Conservation (phyloP, 2,888 invertebrate genomes). For the Eurois occulta region DNA sequence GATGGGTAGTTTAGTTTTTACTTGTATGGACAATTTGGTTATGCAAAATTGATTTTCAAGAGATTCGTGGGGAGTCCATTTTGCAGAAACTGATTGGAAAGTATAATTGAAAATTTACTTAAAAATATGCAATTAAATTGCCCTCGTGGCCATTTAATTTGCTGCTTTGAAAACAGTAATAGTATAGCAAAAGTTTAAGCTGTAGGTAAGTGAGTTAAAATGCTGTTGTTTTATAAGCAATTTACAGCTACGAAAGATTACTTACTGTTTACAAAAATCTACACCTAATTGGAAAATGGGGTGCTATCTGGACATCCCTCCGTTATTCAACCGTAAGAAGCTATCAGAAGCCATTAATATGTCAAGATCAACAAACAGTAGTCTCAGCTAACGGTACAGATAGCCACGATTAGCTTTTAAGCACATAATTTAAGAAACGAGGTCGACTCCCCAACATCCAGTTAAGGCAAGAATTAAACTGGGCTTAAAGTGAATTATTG, state of each 20-base stretch:
- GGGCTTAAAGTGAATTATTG: slow-evolving; percentile 68
- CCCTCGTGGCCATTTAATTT: neutral
- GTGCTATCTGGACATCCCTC: neutral
- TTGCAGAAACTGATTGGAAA: slow-evolving; percentile 4
- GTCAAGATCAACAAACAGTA: slow-evolving; percentile 55
- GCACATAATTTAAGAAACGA: slow-evolving; percentile 67
- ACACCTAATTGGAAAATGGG: neutral
- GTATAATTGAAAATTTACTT: neutral
- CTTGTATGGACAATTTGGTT: slow-evolving; percentile 30
- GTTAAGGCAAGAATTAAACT: slow-evolving; percentile 67
- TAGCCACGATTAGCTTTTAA: slow-evolving; percentile 63
- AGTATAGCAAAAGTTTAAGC: neutral
- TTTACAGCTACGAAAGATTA: neutral
- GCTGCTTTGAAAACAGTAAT: neutral
- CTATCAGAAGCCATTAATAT: slow-evolving; percentile 38
- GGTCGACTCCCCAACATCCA: slow-evolving; percentile 62
- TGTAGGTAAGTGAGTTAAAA: neutral
- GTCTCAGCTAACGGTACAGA: slow-evolving; percentile 55
- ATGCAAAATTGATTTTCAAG: slow-evolving; percentile 6
- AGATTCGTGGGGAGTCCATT: slow-evolving; percentile 25
- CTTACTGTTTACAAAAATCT: neutral
- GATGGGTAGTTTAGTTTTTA: slow-evolving; percentile 55
- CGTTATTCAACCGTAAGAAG: neutral
- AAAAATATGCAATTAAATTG: neutral
- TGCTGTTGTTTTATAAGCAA: neutral